Percentiles rank a stretch among this genome's conserved stretches.
Evolutionary conservation across 2,888 invertebrate species (phyloP).

Genomic region (Sarcophaga carnaria): DNA sequence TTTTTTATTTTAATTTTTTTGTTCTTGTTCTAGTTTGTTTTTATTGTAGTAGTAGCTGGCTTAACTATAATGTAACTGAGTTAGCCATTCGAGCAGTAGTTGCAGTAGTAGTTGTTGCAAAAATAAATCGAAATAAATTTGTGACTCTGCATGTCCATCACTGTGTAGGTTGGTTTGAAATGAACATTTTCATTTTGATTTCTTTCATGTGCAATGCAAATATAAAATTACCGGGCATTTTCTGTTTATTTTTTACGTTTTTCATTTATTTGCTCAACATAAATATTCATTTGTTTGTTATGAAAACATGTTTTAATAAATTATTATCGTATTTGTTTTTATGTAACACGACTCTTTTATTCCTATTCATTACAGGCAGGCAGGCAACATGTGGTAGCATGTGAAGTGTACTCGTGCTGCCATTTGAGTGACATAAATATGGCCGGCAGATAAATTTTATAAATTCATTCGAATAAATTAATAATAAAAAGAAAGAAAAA

Average conservation of each 20-base stretch:
- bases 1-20: background rate
- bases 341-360: background rate
- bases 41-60: background rate
- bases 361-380: no score
- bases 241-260: background rate
- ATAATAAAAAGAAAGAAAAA: no score
- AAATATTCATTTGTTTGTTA: conserved; percentile 57
- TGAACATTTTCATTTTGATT: conserved; percentile 8
- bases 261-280: conserved; percentile 20
- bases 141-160: background rate
- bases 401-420: background rate
- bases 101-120: conserved; percentile 10
- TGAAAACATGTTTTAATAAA: conserved; percentile 63
- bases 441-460: conserved; percentile 18
- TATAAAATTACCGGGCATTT: background rate
- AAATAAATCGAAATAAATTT: conserved; percentile 36
- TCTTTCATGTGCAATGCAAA: conserved; percentile 43
- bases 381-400: conserved; percentile 25
- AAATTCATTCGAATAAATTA: no score
- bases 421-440: background rate
- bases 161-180: conserved; percentile 56
- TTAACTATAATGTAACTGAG: no score
- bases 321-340: conserved; percentile 39
- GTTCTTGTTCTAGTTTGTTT: no score
- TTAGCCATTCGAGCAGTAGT: conserved; percentile 17